These are phyloP conservation scores for Muschampia staudingeri DNA, from an alignment of 2,888 invertebrate species.

Conservation along the genomic window DNA sequence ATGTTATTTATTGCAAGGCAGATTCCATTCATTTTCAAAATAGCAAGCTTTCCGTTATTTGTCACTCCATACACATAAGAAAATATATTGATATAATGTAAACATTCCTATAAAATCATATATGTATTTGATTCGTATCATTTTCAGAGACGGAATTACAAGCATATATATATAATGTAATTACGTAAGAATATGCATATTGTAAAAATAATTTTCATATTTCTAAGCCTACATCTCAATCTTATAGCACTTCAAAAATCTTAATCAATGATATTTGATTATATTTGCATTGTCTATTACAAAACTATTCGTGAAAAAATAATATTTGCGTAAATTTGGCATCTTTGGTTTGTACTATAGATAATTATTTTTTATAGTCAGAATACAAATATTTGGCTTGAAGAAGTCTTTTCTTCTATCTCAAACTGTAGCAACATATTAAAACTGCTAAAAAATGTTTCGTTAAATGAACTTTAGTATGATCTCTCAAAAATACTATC, in stretches of 20 bases:
- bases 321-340: conserved; percentile 78
- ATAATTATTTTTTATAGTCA: conserved; percentile 70
- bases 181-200: conserved; percentile 3
- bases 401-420: not conserved
- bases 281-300: not conserved
- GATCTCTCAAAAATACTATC: not conserved
- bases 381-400: conserved; percentile 75
- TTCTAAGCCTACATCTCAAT: conserved; percentile 3
- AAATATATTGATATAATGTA: conserved; percentile 41
- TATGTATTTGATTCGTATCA: conserved; percentile 9
- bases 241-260: conserved; percentile 4
- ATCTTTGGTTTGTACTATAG: conserved; percentile 75
- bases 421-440: conserved; percentile 14
- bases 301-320: conserved; percentile 41
- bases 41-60: conserved; percentile 23
- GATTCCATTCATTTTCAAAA: conserved; percentile 33
- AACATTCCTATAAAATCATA: conserved; percentile 30
- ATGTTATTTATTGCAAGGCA: conserved; percentile 37
- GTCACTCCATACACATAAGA: conserved; percentile 26
- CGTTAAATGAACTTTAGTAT: not conserved
- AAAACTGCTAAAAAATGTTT: conserved; percentile 10
- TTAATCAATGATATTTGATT: conserved; percentile 1
- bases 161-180: conserved; percentile 23
- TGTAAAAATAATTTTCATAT: conserved; percentile 13
- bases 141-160: conserved; percentile 32